These are phyloP conservation scores for Alentia gelatinosa DNA, from an alignment of 2,888 invertebrate species.

Conservation along the genomic window DNA sequence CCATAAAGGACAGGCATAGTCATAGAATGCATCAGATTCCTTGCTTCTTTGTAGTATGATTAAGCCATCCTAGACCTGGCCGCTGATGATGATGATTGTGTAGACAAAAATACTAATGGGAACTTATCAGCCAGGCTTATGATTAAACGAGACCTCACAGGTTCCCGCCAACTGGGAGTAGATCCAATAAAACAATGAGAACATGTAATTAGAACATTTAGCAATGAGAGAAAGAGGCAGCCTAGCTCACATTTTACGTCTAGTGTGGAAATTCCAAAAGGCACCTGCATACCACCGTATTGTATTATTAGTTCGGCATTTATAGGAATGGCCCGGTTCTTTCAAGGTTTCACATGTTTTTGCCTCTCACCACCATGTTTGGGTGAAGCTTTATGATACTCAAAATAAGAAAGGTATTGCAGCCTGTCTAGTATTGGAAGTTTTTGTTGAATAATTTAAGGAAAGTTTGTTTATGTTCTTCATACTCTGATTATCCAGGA, in stretches of 20 bases:
- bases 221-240: neutral
- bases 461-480: no score
- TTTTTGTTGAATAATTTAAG: no score
- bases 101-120: neutral
- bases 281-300: neutral
- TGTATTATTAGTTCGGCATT: neutral
- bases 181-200: neutral
- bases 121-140: neutral
- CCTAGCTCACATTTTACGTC: no score
- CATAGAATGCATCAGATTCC: neutral
- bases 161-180: neutral
- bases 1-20: slow-evolving; percentile 15
- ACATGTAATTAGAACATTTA: neutral
- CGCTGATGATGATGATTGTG: neutral
- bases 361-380: no score
- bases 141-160: neutral
- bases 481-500: no score
- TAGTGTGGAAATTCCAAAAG: neutral
- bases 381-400: no score
- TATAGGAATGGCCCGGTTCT: no score
- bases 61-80: neutral
- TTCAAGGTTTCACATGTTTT: no score
- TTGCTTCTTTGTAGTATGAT: slow-evolving; percentile 3
- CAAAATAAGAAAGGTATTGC: no score
- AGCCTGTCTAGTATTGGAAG: no score